phyloP scores from a whole-genome alignment of 2,113 vertebrate species.

The Pachycephala philippinensis region DNA sequence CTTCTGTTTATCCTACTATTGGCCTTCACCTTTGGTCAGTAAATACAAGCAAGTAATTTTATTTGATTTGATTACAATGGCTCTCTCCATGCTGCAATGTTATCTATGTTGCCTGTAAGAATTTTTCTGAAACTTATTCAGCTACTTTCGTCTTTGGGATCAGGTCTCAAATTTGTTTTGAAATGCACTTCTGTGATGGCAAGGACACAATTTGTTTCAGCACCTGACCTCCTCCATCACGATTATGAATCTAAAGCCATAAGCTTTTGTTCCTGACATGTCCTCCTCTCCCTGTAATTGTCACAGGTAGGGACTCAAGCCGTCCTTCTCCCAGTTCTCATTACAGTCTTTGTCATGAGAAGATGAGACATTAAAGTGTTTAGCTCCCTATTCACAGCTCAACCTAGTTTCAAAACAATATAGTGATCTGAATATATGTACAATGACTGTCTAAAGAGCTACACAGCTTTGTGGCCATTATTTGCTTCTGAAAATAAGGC shows the following conservation, averaged over 20 bases:
- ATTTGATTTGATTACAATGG: not conserved
- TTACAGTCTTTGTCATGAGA: not conserved
- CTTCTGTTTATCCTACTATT: slow-evolving; percentile 4
- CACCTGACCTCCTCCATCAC: not conserved
- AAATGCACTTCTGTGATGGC: not conserved
- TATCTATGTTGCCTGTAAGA: not conserved
- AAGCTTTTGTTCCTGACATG: not conserved
- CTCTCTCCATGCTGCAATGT: not conserved
- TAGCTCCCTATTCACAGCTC: not conserved
- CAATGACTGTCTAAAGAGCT: not conserved
- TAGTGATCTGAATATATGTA: not conserved
- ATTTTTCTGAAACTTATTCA: not conserved
- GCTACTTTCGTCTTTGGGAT: not conserved
- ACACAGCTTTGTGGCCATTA: not conserved
- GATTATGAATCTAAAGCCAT: not conserved
- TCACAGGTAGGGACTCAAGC: not conserved
- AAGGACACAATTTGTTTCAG: not conserved
- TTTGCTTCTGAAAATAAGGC: not conserved
- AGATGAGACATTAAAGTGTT: not conserved
- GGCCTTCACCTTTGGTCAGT: slow-evolving; percentile 11
- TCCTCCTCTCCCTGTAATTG: not conserved
- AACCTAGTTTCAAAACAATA: not conserved
- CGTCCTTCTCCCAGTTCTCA: not conserved
- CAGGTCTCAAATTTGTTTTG: not conserved
- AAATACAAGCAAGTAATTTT: not conserved